Evolutionary conservation across 1,140 invertebrate species (phyloP).

Genomic region (Listronotus bonariensis): DNA sequence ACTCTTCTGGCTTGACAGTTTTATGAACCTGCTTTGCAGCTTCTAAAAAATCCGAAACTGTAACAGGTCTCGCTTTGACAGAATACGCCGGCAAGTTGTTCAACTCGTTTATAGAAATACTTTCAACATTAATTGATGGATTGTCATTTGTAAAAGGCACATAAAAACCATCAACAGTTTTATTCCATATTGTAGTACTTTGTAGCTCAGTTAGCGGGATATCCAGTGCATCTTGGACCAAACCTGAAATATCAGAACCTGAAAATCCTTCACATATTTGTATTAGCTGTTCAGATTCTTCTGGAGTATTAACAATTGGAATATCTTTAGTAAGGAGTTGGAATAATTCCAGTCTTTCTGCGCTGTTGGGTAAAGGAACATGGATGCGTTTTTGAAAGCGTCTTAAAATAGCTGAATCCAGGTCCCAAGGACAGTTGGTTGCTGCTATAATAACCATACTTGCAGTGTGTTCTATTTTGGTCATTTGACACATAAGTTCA

Average conservation of each 20-base stretch:
- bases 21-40: conserved; percentile 35
- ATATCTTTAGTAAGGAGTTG: conserved; percentile 41
- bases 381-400: conserved; percentile 65
- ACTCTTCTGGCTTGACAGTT: conserved; percentile 40
- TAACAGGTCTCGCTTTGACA: conserved; percentile 38
- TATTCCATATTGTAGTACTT: conserved; percentile 49
- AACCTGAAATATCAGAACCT: conserved; percentile 62
- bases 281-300: conserved; percentile 55
- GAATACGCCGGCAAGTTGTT: conserved; percentile 39
- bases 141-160: conserved; percentile 34
- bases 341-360: conserved; percentile 43
- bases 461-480: conserved; percentile 53
- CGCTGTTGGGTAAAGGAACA: conserved; percentile 62
- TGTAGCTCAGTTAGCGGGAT: conserved; percentile 59
- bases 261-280: conserved; percentile 61
- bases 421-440: conserved; percentile 70
- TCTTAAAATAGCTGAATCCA: conserved; percentile 65
- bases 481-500: conserved; percentile 62
- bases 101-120: conserved; percentile 28
- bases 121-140: conserved; percentile 16
- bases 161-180: conserved; percentile 41
- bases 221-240: conserved; percentile 60
- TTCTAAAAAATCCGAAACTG: conserved; percentile 41
- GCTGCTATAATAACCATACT: conserved; percentile 62
- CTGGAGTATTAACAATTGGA: conserved; percentile 9